Percentiles rank a stretch among this genome's conserved stretches.
Conservation (phyloP, 1,140 invertebrate genomes). For the Hylaeus anthracinus region DNA sequence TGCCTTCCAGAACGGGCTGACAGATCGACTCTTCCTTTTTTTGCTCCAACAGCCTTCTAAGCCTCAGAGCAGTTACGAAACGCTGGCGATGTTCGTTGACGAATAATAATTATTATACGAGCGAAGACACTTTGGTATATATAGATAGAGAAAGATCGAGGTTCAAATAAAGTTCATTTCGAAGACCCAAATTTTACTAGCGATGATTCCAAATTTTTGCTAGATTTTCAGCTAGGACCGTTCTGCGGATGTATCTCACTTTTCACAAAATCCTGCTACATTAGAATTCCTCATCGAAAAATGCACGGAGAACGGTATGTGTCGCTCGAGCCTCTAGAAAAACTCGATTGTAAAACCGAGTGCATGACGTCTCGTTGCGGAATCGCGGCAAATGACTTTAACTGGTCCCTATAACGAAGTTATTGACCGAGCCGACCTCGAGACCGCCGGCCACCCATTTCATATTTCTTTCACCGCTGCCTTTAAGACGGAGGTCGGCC, state of each 20-base stretch:
- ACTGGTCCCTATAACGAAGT: constrained; percentile 51
- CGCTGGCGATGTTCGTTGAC: not conserved
- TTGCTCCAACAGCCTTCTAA: not conserved
- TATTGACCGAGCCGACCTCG: constrained; percentile 48
- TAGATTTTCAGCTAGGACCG: too few species aligned
- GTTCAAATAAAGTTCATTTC: too few species aligned
- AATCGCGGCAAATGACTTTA: constrained; percentile 43
- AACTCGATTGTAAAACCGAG: too few species aligned
- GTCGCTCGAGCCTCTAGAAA: too few species aligned
- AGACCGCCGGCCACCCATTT: constrained; percentile 43
- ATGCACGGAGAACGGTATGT: too few species aligned
- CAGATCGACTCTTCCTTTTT: not conserved
- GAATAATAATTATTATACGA: not conserved
- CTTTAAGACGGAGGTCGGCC: not conserved
- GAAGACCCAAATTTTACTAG: too few species aligned
- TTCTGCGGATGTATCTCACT: too few species aligned
- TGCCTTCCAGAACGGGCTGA: not conserved
- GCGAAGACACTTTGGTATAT: too few species aligned
- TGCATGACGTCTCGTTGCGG: not conserved
- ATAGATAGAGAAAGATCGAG: too few species aligned
- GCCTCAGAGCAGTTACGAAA: not conserved
- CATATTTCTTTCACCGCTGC: constrained; percentile 31
- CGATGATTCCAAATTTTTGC: too few species aligned
- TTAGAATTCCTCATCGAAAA: too few species aligned
- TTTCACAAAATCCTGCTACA: too few species aligned